These are phyloP conservation scores for Hyalella azteca DNA, from an alignment of 2,888 invertebrate species.

Conservation along the genomic window DNA sequence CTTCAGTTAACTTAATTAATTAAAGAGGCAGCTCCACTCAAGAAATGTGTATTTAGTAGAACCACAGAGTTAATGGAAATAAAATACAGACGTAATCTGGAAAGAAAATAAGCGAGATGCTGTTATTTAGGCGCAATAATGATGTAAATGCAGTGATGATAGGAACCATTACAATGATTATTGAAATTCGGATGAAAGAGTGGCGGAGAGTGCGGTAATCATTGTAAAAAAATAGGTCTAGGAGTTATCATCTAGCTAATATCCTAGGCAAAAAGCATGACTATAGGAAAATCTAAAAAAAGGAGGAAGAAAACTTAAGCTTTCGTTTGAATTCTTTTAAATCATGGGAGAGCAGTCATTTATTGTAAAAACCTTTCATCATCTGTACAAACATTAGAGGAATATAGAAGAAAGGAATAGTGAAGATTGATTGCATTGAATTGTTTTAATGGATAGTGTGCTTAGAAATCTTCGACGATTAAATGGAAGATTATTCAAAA, in stretches of 20 bases:
- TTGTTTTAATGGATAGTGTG: too few relatives aligned
- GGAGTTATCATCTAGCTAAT: constrained; percentile 7
- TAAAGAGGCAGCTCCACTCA: constrained; percentile 26
- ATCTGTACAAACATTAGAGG: too few relatives aligned
- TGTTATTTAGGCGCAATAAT: not conserved
- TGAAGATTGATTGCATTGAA: too few relatives aligned
- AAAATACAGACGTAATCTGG: not conserved
- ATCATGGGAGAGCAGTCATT: too few relatives aligned
- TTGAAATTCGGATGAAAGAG: not conserved
- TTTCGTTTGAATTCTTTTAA: too few relatives aligned
- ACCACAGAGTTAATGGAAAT: not conserved
- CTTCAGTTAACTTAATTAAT: too few relatives aligned
- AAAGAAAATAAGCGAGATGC: not conserved
- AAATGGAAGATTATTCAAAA: too few relatives aligned
- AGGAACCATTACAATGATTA: too few relatives aligned
- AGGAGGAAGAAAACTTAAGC: too few relatives aligned
- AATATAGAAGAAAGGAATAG: too few relatives aligned
- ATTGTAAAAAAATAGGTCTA: constrained; percentile 5
- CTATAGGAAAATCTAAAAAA: constrained; percentile 15
- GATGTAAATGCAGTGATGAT: not conserved
- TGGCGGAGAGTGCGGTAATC: not conserved
- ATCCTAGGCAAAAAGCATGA: constrained; percentile 26
- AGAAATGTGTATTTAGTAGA: constrained; percentile 11
- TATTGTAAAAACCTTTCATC: too few relatives aligned
- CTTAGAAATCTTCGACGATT: too few relatives aligned